These are phyloP conservation scores for Apomyelois bistriatella DNA, from an alignment of 2,888 invertebrate genomes.

Conservation along the genomic window DNA sequence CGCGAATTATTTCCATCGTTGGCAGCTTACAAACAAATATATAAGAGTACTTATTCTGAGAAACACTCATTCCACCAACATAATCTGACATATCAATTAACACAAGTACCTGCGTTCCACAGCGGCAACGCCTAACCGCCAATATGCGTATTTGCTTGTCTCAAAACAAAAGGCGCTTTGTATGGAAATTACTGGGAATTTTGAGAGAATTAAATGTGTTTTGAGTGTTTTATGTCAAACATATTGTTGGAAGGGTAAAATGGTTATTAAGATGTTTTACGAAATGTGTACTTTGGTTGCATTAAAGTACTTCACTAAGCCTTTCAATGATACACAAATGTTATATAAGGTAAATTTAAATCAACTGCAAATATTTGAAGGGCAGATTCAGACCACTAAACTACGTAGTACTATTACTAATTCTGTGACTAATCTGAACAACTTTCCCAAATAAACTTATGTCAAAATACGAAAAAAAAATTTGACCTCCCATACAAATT, in stretches of 20 bases:
- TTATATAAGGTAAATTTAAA: too few relatives aligned
- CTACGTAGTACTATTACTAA: too few relatives aligned
- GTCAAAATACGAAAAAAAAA: too few relatives aligned
- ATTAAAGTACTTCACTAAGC: too few relatives aligned
- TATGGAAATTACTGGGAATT: conserved; percentile 6
- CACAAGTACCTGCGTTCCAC: conserved; percentile 1
- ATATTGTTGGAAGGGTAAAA: not conserved
- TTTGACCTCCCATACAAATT: too few relatives aligned
- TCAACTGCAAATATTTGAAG: too few relatives aligned
- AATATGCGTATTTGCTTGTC: conserved; percentile 11
- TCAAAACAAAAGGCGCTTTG: conserved; percentile 13
- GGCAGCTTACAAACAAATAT: not conserved
- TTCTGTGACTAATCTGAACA: too few relatives aligned
- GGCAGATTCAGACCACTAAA: too few relatives aligned
- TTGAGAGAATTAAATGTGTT: conserved; percentile 6
- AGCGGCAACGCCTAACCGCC: conserved; percentile 2
- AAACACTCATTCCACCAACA: not conserved
- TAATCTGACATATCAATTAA: conserved; percentile 11
- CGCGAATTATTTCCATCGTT: not conserved
- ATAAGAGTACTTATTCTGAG: not conserved
- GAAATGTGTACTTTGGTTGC: too few relatives aligned
- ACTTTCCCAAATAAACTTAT: too few relatives aligned
- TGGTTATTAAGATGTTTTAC: conserved; percentile 1
- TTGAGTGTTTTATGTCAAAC: conserved; percentile 5
- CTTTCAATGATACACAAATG: too few relatives aligned